Percentiles rank a stretch among this genome's conserved stretches.
Evolutionary conservation across 2,797 vertebrate species (phyloP).

Genomic region (Chelon auratus): DNA sequence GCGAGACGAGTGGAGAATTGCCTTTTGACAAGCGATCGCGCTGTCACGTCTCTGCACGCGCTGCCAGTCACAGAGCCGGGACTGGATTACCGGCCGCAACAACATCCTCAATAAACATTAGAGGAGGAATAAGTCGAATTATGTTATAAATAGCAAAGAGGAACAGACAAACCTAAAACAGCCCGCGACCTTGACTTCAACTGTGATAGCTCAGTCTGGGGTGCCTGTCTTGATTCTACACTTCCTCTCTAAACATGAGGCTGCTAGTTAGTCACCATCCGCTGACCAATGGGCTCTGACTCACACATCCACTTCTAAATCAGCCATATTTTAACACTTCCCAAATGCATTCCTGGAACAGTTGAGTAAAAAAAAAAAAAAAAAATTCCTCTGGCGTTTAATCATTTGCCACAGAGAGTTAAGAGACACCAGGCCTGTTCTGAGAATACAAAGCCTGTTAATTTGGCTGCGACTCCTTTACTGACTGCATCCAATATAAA

Average conservation of each 20-base stretch:
- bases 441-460: constrained; percentile 31
- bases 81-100: constrained; percentile 47
- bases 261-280: constrained; percentile 59
- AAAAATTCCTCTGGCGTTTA: constrained; percentile 39
- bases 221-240: constrained; percentile 32
- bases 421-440: constrained; percentile 63
- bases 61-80: constrained; percentile 17
- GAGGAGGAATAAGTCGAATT: constrained; percentile 35
- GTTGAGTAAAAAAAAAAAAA: constrained; percentile 28
- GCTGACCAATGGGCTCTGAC: constrained; percentile 69
- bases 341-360: constrained; percentile 64
- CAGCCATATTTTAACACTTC: constrained; percentile 64
- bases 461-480: constrained; percentile 13
- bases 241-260: constrained; percentile 56
- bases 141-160: constrained; percentile 39
- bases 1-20: constrained; percentile 44
- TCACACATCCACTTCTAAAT: constrained; percentile 42
- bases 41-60: constrained; percentile 56
- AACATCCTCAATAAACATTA: constrained; percentile 38
- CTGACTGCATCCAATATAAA: neutral
- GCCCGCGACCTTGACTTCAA: constrained; percentile 37
- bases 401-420: constrained; percentile 58
- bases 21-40: constrained; percentile 55
- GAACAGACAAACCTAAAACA: constrained; percentile 18
- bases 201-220: constrained; percentile 21